phyloP scores from a whole-genome alignment of 2,888 invertebrate genomes.

The Chouioia cunea region DNA sequence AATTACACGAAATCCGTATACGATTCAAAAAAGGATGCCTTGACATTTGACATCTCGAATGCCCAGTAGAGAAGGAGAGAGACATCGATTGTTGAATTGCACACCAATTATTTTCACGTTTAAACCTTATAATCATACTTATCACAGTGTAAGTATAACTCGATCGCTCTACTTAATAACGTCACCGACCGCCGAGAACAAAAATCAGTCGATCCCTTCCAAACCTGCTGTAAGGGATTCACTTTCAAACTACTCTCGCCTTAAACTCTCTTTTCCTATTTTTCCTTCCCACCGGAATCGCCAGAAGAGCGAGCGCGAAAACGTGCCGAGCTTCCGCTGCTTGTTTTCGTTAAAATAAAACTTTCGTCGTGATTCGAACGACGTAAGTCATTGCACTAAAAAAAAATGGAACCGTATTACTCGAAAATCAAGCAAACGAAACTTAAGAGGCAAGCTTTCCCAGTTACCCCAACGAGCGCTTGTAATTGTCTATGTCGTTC shows the following conservation, averaged over 20 bases:
- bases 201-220: slow-evolving; percentile 49
- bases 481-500: slow-evolving; percentile 3
- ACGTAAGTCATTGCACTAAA: slow-evolving; percentile 24
- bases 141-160: slow-evolving; percentile 65
- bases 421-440: slow-evolving; percentile 20
- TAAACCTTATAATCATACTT: slow-evolving; percentile 59
- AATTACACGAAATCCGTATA: slow-evolving; percentile 32
- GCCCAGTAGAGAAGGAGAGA: background rate
- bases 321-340: background rate
- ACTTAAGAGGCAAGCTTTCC: slow-evolving; percentile 17
- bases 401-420: slow-evolving; percentile 27
- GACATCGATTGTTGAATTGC: slow-evolving; percentile 44
- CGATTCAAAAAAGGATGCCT: slow-evolving; percentile 45
- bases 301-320: slow-evolving; percentile 31
- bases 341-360: slow-evolving; percentile 19
- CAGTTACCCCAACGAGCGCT: slow-evolving; percentile 35
- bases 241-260: slow-evolving; percentile 36
- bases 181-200: slow-evolving; percentile 37
- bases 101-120: slow-evolving; percentile 41
- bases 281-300: slow-evolving; percentile 32
- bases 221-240: slow-evolving; percentile 47
- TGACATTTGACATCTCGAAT: slow-evolving; percentile 20
- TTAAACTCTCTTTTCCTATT: slow-evolving; percentile 17
- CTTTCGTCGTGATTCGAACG: background rate
- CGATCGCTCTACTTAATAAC: slow-evolving; percentile 51